phyloP scores from a whole-genome alignment of 2,113 vertebrate species.

The Alethe castanea region DNA sequence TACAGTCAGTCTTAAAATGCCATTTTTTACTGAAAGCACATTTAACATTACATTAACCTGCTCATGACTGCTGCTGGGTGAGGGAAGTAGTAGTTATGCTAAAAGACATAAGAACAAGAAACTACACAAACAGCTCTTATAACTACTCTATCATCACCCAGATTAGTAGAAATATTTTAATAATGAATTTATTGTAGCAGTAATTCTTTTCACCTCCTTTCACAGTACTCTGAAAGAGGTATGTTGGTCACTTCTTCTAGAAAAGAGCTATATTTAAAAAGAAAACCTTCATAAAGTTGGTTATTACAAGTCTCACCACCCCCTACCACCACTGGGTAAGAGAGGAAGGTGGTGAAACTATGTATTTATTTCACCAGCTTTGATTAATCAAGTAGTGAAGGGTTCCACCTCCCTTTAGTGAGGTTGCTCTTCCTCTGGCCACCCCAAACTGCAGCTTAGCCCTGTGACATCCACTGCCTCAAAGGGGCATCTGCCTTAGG shows the following conservation, averaged over 20 bases:
- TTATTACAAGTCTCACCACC: background rate
- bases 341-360: background rate
- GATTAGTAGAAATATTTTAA: background rate
- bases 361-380: background rate
- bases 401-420: background rate
- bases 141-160: background rate
- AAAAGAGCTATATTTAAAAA: background rate
- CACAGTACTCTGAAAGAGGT: background rate
- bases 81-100: background rate
- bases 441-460: accelerated
- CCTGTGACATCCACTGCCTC: background rate
- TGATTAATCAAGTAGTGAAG: background rate
- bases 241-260: background rate
- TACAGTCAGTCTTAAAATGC: background rate
- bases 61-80: background rate
- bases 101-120: background rate
- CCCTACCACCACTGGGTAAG: background rate
- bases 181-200: background rate
- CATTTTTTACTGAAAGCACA: background rate
- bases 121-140: background rate
- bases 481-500: background rate
- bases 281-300: no score
- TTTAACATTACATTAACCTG: background rate
- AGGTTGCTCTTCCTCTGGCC: background rate
- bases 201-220: background rate